phyloP scores from a whole-genome alignment of 2,797 vertebrate species.

The Sardinella longiceps region DNA sequence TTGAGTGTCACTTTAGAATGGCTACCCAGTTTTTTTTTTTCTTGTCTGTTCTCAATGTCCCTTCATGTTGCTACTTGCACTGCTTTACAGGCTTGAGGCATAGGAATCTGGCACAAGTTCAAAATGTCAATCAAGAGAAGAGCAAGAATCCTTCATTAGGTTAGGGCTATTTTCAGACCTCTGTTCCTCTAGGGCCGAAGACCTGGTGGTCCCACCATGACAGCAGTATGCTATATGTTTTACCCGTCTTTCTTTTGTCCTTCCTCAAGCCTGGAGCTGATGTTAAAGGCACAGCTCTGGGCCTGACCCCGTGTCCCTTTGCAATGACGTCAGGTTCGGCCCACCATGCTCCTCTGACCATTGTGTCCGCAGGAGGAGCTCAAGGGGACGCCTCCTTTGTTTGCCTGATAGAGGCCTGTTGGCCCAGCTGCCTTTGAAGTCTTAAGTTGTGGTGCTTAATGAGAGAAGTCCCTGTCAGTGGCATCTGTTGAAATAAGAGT shows the following conservation, averaged over 20 bases:
- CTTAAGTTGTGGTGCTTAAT: conserved; percentile 24
- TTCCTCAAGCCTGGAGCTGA: not conserved
- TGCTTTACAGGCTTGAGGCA: not conserved
- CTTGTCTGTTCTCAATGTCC: not conserved
- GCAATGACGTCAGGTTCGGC: not conserved
- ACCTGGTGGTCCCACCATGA: not conserved
- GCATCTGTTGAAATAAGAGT: conserved; percentile 40
- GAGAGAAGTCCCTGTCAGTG: conserved; percentile 30
- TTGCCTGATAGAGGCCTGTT: conserved; percentile 35
- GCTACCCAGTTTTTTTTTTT: not conserved
- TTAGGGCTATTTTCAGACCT: not conserved
- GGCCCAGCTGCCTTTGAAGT: conserved; percentile 44
- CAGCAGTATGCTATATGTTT: not conserved
- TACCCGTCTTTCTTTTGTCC: conserved; percentile 11
- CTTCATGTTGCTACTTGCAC: not conserved
- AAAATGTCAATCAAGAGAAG: conserved; percentile 2
- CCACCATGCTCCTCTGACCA: conserved; percentile 26
- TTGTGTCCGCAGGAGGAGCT: conserved; percentile 31
- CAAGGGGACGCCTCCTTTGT: conserved; percentile 47
- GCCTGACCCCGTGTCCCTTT: conserved; percentile 9
- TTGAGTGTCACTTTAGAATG: conserved; percentile 7
- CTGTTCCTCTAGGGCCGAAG: not conserved
- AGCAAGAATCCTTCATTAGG: not conserved
- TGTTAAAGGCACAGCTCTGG: not conserved
- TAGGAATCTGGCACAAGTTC: not conserved